Base-by-base conservation (phyloP, 2,888 invertebrate species). In the Aphidoletes aphidimyza region DNA sequence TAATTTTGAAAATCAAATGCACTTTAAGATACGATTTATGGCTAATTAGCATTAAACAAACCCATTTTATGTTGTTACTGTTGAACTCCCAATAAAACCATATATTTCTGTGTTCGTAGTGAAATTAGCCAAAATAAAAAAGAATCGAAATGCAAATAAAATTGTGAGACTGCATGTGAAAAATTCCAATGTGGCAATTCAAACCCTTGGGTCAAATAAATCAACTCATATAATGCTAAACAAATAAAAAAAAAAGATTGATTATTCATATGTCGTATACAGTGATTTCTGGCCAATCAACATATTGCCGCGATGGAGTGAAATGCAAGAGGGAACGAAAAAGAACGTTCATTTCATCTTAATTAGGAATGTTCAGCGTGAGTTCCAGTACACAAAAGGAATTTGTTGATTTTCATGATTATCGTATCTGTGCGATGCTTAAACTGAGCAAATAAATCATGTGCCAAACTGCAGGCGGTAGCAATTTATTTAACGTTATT, bases 51-150 rank as follows among this genome's bases (percentile, higher is more conserved):
- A 47, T n/a, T n/a, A n/a, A n/a, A n/a, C 34, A 30, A 69, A 14
- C 69, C 69, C 8, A 30, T 30, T 69, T 14, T 69, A 17, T 2
- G 34, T 30, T 30, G 8, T 26, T 69, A n/a, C n/a, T n/a, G n/a
- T 30, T 6, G 17, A 11, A 47, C 17, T 47, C 39, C 5, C 39
- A 39, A 39, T 8, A 39, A 39, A 39, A 54, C 9, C 54, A 54
- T 22, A n/a, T n/a, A n/a, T n/a, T n/a, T n/a, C n/a, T n/a, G n/a
- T n/a, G n/a, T n/a, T n/a, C n/a, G n/a, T n/a, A 42, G 8, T 1
- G 69, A 26, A 69, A 69, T 69, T 69, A 30, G n/a, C 34, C 69
- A 69, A 69, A 30, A 69, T n/a, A n/a, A n/a, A n/a, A n/a, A n/a
- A n/a, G n/a, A 69, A 69, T 34, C 30, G 69, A 69, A 3, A 69